Evolutionary conservation across 2,888 invertebrate species (phyloP).

Genomic region (Hyalella azteca): DNA sequence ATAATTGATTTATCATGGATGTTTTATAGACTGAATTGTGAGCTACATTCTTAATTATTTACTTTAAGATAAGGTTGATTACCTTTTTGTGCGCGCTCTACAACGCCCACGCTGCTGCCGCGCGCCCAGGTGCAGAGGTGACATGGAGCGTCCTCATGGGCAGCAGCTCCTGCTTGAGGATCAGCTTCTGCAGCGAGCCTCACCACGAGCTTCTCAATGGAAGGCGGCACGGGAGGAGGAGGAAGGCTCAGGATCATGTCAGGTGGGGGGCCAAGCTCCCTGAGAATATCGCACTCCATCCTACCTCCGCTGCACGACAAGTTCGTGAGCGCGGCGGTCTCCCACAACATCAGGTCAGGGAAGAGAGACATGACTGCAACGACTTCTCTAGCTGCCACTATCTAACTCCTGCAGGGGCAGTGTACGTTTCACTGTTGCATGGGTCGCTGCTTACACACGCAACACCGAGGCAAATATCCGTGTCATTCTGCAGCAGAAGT

Average conservation of each 20-base stretch:
- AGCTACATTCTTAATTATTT: too few species aligned
- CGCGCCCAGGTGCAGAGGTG: conserved; percentile 64
- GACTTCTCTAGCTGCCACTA: too few species aligned
- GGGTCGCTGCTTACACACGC: too few species aligned
- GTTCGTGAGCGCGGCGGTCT: conserved; percentile 9
- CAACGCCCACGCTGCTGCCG: conserved; percentile 74
- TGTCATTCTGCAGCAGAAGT: too few species aligned
- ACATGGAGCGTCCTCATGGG: conserved; percentile 42
- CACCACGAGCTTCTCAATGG: conserved; percentile 68
- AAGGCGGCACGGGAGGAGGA: conserved; percentile 82
- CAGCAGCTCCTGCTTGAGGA: background rate
- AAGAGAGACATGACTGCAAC: conserved; percentile 39
- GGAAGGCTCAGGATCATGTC: conserved; percentile 83
- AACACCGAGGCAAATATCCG: too few species aligned
- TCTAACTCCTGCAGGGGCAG: too few species aligned
- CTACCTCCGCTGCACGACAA: conserved; percentile 47
- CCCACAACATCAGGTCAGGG: conserved; percentile 50
- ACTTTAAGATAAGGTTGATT: too few species aligned
- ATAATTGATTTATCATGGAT: too few species aligned
- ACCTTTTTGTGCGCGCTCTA: conserved; percentile 81
- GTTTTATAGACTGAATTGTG: too few species aligned
- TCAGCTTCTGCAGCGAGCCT: conserved; percentile 50
- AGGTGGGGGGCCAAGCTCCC: conserved; percentile 75
- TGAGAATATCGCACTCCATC: conserved; percentile 60
- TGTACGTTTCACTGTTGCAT: too few species aligned